Conservation (phyloP, 2,797 vertebrate species). For the Sebastolobus alascanus region DNA sequence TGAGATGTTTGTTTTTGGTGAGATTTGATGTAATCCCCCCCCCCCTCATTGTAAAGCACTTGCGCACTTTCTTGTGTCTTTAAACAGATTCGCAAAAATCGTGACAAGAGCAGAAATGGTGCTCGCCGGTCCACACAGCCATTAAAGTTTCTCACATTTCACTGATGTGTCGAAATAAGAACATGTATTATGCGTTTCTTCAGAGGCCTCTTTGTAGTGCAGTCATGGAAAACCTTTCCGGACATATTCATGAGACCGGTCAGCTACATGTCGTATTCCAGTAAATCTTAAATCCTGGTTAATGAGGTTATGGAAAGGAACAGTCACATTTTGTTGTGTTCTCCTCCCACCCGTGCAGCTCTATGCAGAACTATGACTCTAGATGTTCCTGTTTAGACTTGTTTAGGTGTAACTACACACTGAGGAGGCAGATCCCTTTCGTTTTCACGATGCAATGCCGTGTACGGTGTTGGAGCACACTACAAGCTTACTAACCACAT, state of each 20-base stretch:
- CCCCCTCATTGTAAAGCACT: slow-evolving; percentile 26
- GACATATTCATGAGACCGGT: slow-evolving; percentile 21
- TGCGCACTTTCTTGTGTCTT: slow-evolving; percentile 24
- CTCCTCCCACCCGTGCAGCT: slow-evolving; percentile 10
- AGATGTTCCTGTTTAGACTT: slow-evolving; percentile 58
- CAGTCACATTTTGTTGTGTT: slow-evolving; percentile 24
- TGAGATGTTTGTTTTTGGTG: slow-evolving; percentile 59
- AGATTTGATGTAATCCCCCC: slow-evolving; percentile 51
- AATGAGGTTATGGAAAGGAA: slow-evolving; percentile 48
- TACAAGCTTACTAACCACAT: slow-evolving; percentile 33
- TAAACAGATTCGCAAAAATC: slow-evolving; percentile 9
- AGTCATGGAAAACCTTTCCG: slow-evolving; percentile 26
- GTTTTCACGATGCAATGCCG: neutral
- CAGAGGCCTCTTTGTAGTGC: slow-evolving; percentile 1
- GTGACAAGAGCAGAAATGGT: neutral
- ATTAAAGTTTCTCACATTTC: neutral
- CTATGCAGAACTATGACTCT: slow-evolving; percentile 38
- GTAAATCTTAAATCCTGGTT: slow-evolving; percentile 1
- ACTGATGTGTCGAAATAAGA: slow-evolving; percentile 19
- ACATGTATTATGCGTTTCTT: neutral
- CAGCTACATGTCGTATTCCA: slow-evolving; percentile 14
- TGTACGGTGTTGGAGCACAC: neutral
- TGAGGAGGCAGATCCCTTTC: slow-evolving; percentile 8
- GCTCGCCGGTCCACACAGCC: neutral
- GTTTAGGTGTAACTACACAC: slow-evolving; percentile 12